Evolutionary conservation across 2,113 vertebrate genomes (phyloP).

Genomic region (Hiodon tergisus): DNA sequence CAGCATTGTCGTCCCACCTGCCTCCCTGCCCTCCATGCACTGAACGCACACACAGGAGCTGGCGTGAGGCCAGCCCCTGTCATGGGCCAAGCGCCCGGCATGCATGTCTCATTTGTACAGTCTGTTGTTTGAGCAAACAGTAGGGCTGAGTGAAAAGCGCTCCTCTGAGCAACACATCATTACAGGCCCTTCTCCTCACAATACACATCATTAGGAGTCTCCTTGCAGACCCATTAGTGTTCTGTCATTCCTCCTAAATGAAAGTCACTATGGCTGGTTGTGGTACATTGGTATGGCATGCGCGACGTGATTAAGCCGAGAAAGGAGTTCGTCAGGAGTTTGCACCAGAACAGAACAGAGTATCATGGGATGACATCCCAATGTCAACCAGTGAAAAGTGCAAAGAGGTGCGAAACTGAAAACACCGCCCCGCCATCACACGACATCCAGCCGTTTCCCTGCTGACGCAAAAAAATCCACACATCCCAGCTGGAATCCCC

Average conservation of each 20-base stretch:
- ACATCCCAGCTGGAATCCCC: constrained; percentile 9
- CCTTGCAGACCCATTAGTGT: neutral
- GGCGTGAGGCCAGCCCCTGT: constrained; percentile 39
- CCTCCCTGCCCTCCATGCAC: constrained; percentile 26
- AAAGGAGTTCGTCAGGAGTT: neutral
- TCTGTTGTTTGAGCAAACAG: constrained; percentile 61
- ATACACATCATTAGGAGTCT: constrained; percentile 53
- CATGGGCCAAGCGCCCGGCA: constrained; percentile 20
- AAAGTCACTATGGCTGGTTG: neutral
- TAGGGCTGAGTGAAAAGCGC: constrained; percentile 44
- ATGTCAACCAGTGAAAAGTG: too few relatives aligned
- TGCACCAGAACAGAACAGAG: neutral
- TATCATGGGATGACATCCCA: too few relatives aligned
- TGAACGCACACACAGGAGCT: constrained; percentile 29
- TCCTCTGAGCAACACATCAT: constrained; percentile 43
- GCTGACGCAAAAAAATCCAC: neutral
- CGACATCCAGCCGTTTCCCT: neutral
- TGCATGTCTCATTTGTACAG: constrained; percentile 47
- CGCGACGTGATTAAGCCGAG: too few relatives aligned
- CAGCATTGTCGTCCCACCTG: constrained; percentile 27
- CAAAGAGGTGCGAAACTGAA: too few relatives aligned
- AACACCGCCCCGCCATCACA: too few relatives aligned
- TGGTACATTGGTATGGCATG: too few relatives aligned
- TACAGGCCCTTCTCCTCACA: constrained; percentile 54
- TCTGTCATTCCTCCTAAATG: constrained; percentile 9